A percentile compares a stretch with the other conserved stretches of the same genome.
These are phyloP conservation scores for Aurelia sp. DNA, from an alignment of 30 jellyfish, hydroid and myxozoan species.

Conservation along the genomic window DNA sequence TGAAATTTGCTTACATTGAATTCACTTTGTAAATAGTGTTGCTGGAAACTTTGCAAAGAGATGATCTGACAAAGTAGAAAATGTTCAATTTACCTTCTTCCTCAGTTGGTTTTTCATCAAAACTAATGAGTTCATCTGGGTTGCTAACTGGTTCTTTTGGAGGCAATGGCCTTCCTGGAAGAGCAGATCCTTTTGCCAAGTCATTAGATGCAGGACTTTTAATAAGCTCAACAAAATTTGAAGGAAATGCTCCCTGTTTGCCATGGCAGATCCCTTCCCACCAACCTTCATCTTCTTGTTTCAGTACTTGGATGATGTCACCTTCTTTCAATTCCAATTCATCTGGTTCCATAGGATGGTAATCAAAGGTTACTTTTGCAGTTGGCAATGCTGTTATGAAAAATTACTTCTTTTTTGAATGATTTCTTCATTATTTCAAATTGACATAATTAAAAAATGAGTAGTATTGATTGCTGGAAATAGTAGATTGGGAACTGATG, in stretches of 20 bases:
- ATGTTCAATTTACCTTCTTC: neutral
- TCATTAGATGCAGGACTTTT: slow-evolving; percentile 22
- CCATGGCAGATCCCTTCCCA: slow-evolving; percentile 95
- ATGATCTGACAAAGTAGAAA: no score
- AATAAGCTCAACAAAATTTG: slow-evolving; percentile 89
- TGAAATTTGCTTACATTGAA: no score
- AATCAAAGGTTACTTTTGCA: slow-evolving; percentile 82
- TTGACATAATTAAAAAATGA: no score
- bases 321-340: slow-evolving; percentile 87
- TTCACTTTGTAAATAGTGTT: no score
- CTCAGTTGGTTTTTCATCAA: neutral
- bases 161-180: neutral
- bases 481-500: no score
- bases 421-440: no score
- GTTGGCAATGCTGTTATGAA: slow-evolving; percentile 17
- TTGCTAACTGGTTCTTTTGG: slow-evolving; percentile 37
- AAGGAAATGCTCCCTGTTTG: slow-evolving; percentile 88
- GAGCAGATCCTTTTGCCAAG: slow-evolving; percentile 43
- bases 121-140: slow-evolving; percentile 7
- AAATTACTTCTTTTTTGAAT: no score
- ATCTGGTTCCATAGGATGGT: slow-evolving; percentile 80
- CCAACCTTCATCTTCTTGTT: slow-evolving; percentile 96
- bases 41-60: no score
- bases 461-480: no score
- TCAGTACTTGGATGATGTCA: slow-evolving; percentile 71